Evolutionary conservation across 1,140 invertebrate species (phyloP).

Genomic region (Rhyacophila brunnea): DNA sequence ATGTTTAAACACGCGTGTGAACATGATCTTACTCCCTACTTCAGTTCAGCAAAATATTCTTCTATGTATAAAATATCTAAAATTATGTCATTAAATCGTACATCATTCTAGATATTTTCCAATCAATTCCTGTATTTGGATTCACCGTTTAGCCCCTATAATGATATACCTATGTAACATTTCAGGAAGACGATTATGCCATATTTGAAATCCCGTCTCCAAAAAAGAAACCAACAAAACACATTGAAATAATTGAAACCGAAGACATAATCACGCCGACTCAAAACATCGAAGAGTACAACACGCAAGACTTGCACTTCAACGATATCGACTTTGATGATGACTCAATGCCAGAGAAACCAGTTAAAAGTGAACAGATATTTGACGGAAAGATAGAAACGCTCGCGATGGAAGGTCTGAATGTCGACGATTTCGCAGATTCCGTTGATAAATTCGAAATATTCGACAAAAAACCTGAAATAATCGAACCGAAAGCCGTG

Average conservation of each 20-base stretch:
- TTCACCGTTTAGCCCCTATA: no score
- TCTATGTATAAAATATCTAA: no score
- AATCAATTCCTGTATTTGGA: no score
- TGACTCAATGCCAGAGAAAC: slow-evolving; percentile 17
- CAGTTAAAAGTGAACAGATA: slow-evolving; percentile 6
- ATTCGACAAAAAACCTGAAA: slow-evolving; percentile 32
- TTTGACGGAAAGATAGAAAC: slow-evolving; percentile 6
- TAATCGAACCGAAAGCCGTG: slow-evolving; percentile 31
- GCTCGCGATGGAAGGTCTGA: slow-evolving; percentile 32
- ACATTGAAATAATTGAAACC: slow-evolving; percentile 7
- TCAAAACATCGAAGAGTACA: slow-evolving; percentile 29
- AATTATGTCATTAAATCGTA: no score
- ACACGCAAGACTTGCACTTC: slow-evolving; percentile 29
- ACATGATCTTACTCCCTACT: no score
- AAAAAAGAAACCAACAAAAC: slow-evolving; percentile 7
- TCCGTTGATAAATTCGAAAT: slow-evolving; percentile 40
- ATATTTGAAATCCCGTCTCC: slow-evolving; percentile 21
- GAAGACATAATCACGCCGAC: slow-evolving; percentile 9
- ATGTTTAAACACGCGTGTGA: no score
- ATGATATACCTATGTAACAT: slow-evolving; percentile 3
- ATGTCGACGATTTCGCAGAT: slow-evolving; percentile 48
- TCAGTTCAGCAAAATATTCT: no score
- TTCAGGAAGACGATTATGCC: slow-evolving; percentile 20
- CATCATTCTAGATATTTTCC: no score
- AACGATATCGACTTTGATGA: slow-evolving; percentile 29